Evolutionary conservation across 2,888 invertebrate genomes (phyloP), one percentile per base, ranked within the genome.

Genomic region (Amaurobius ferox): DNA sequence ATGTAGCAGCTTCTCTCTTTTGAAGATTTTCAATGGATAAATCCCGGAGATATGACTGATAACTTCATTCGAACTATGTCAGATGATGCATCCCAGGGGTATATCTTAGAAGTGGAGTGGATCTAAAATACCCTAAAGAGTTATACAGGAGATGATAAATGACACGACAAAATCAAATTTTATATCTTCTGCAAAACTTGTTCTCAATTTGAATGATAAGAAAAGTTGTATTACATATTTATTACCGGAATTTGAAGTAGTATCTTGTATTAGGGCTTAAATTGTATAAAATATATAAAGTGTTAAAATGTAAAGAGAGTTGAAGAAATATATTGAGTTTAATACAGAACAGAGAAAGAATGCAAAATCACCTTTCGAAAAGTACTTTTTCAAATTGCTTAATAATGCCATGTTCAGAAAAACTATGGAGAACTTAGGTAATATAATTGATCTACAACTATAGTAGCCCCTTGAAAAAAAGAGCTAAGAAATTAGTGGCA

Each of bases 171-270:
- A 6, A 2, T 9, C 7, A 9, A 86, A 13, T 11, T 16, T 16
- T 16, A 2, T 44, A 5, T n/a, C n/a, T n/a, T n/a, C n/a, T n/a
- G n/a, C n/a, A n/a, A n/a, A n/a, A n/a, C n/a, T n/a, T n/a, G n/a
- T n/a, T n/a, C n/a, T n/a, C n/a, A n/a, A n/a, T n/a, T n/a, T n/a
- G n/a, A n/a, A n/a, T n/a, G n/a, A n/a, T n/a, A 44, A 44, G n/a
- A 5, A 88, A 28, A 90, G 90, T 11, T 44, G n/a, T 16, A 89
- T 90, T 86, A 89, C 16, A 16, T 2, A n/a, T 44, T 5, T n/a
- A 44, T 2, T 44, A 44, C 71, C 44, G 1, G 44, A 44, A 44
- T 16, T 16, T 44, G 9, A 44, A 44, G n/a, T n/a, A n/a, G n/a
- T n/a, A n/a, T n/a, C n/a, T n/a, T n/a, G n/a, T n/a, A n/a, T n/a